These are phyloP conservation scores for Gymnoscopelus microlampas DNA, from an alignment of 2,797 vertebrate genomes.

Conservation along the genomic window DNA sequence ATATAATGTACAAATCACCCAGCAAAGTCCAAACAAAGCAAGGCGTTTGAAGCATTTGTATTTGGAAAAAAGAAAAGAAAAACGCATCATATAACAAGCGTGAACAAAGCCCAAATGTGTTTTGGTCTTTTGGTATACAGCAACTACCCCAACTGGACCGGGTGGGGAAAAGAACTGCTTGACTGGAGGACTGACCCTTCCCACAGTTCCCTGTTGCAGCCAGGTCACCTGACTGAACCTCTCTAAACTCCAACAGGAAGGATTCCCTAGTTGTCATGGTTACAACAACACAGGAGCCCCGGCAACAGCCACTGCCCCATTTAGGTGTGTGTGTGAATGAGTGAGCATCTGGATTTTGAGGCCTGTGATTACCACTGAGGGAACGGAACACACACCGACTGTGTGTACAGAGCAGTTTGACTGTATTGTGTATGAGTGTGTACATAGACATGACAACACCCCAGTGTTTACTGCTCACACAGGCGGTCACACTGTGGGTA, in stretches of 20 bases:
- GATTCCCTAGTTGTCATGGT: slow-evolving; percentile 45
- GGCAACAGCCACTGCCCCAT: slow-evolving; percentile 51
- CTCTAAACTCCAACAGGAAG: slow-evolving; percentile 31
- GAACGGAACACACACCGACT: slow-evolving; percentile 51
- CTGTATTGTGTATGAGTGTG: slow-evolving; percentile 45
- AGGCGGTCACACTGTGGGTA: slow-evolving; percentile 45
- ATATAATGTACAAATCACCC: too few species aligned
- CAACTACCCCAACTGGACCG: slow-evolving; percentile 37
- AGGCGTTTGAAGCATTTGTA: not conserved
- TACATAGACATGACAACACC: slow-evolving; percentile 61
- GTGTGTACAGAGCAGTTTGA: slow-evolving; percentile 49
- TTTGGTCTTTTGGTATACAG: slow-evolving; percentile 30
- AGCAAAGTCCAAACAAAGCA: not conserved
- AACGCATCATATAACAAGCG: not conserved
- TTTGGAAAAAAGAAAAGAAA: too few species aligned
- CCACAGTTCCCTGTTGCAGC: slow-evolving; percentile 44
- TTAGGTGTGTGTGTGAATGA: slow-evolving; percentile 15
- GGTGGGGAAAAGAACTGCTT: slow-evolving; percentile 23
- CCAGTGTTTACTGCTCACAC: slow-evolving; percentile 56
- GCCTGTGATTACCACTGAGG: slow-evolving; percentile 64
- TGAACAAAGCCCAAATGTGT: not conserved
- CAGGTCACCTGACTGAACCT: slow-evolving; percentile 48
- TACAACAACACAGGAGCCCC: slow-evolving; percentile 36
- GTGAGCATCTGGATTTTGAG: slow-evolving; percentile 39
- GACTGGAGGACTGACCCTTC: slow-evolving; percentile 44